Evolutionary conservation across 2,797 vertebrate species (phyloP), one percentile per base, ranked within the genome.

Genomic region (Betta splendens): DNA sequence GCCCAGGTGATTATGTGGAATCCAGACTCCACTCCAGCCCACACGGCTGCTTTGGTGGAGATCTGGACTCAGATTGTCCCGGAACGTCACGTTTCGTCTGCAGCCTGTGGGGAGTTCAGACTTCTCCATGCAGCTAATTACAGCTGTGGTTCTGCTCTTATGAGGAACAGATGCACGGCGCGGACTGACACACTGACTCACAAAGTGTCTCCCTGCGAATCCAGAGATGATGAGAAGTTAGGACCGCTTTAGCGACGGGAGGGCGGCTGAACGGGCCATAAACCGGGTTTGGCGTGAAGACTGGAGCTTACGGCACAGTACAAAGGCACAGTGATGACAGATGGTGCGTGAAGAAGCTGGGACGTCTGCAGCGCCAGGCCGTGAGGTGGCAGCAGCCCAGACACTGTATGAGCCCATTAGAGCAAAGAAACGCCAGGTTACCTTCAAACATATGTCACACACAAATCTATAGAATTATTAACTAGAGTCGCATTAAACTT

Each of bases 161-260:
- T 76, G 61, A 86, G 56, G 74, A 87, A 76, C 85, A 89, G 79
- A 89, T 85, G 82, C 77, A 85, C 66, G 63, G 56, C 53, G 66
- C n/a, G 69, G 43, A 72, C 67, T 59, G 52, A 73, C 67, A 66
- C 70, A 53, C 51, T 67, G 57, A 72, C 59, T 78, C 48, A 32
- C 31, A 13, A 23, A 50, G 28, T 8, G 5, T 37, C 40, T 75
- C n/a, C n/a, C 72, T 71, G 57, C 78, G 36, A 47, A 67, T 75
- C 57, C 54, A 66, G 42, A 70, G 46, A 60, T 54, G 53, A 71
- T 65, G 51, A 58, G 49, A 56, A 62, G 65, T 72, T 55, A 51
- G 64, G 66, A 61, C 76, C 55, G 49, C 75, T 80, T 80, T 57
- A 62, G 71, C 67, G 80, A 47, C 64, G 61, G 59, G 43, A 72